Evolutionary conservation across 2,113 vertebrate species (phyloP), one percentile per base, ranked within the genome.

Genomic region (Bubo bubo): DNA sequence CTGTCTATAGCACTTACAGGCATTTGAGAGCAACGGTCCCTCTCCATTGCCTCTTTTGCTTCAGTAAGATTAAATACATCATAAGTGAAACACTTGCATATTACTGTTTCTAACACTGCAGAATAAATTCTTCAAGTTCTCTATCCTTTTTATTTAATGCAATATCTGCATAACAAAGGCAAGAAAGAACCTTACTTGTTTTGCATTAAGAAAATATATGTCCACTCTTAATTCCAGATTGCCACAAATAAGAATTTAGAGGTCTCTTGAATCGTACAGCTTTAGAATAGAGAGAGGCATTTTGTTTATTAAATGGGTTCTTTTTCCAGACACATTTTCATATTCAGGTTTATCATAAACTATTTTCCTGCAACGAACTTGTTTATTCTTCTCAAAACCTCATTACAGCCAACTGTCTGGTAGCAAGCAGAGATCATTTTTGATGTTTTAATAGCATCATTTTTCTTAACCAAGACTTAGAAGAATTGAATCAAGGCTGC

Each of bases 371-470:
- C 79, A 92, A 90, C 8, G 4, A 82, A 90, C 49, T 94, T 96
- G 67, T 90, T 93, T 94, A 85, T 94, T 95, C 90, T 94, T 95
- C 73, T 90, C 66, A 58, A 95, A 91, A 93, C 52, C 88, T 97
- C 70, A 81, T 97, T 97, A 95, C 47, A 81, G 30, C 68, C 82
- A 86, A 87, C 52, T 86, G 89, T 89, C 62, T 95, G 47, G 52
- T 87, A 91, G 70, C 35, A 87, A 80, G 35, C 39, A 89, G 73
- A 91, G 83, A 96, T 91, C 8, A 93, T 87, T 94, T 95, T 27
- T 95, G 92, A 89, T 82, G 83, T 85, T 94, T 91, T 94, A 95
- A 95, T 95, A 84, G 62, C 53, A 64, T 89, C 22, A 70, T 95
- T 95, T 94, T 87, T 96, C 86, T 92, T 91, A 95, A 91, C 45